Conservation (phyloP, 2,888 invertebrate genomes). For the Cantharis lateralis region DNA sequence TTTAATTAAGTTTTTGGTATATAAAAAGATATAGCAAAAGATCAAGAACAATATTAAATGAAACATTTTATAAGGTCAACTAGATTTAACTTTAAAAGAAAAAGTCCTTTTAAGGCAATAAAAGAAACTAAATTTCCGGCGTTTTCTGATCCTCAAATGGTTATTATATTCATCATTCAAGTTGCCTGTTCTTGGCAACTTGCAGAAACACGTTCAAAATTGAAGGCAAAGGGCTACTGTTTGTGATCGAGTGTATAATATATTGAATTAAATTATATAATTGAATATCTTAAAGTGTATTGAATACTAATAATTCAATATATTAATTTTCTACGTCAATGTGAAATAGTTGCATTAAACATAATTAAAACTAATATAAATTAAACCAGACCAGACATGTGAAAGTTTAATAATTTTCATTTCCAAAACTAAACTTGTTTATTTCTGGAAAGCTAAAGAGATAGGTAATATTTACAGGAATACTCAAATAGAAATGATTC, state of each 20-base stretch:
- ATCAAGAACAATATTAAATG: neutral
- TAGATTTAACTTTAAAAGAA: conserved; percentile 9
- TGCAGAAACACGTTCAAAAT: conserved; percentile 22
- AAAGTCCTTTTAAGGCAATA: conserved; percentile 39
- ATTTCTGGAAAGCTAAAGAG: neutral
- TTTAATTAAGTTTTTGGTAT: neutral
- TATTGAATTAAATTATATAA: conserved; percentile 16
- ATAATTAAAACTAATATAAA: too few relatives aligned
- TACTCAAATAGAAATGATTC: neutral
- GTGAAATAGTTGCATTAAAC: neutral
- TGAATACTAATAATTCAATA: neutral
- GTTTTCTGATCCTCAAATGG: conserved; percentile 49
- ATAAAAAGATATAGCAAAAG: neutral
- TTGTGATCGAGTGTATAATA: conserved; percentile 23
- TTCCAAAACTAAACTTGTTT: neutral
- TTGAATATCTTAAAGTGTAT: conserved; percentile 5
- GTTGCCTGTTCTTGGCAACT: conserved; percentile 25
- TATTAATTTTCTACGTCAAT: neutral
- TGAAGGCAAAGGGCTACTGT: conserved; percentile 18
- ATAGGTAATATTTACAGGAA: neutral
- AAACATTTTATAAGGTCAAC: neutral
- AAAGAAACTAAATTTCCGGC: conserved; percentile 51
- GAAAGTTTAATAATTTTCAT: neutral
- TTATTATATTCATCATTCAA: conserved; percentile 49
- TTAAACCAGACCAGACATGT: neutral